Evolutionary conservation across 2,797 vertebrate species (phyloP), one percentile per base, ranked within the genome.

Genomic region (Sebastes taczanowskii): DNA sequence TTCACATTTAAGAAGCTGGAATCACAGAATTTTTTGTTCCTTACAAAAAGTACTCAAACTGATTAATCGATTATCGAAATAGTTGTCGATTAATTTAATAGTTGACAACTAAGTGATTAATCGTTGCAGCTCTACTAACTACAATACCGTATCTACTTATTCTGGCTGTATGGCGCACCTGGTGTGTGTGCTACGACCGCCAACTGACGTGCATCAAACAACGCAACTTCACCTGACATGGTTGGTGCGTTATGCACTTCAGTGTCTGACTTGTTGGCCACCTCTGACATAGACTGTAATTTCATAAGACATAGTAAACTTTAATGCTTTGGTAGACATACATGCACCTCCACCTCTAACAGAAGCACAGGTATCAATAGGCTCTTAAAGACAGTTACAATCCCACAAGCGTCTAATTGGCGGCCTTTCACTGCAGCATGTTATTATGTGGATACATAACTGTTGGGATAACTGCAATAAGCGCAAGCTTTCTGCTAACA

Each of bases 351-450:
- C 55, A 64, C 42, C 5, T 30, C 46, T 34, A 32, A 82, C 67
- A 82, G 30, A 74, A 22, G 6, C 27, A 59, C 67, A 75, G 61
- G 74, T 76, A 69, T 60, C 25, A 59, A 75, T 30, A 32, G 56
- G 20, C 64, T 63, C 30, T 34, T 65, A 11, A 83, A 81, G 53
- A 72, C 68, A 16, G 73, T 69, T 63, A 23, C 25, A 60, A 30
- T 65, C 22, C 13, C 29, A 68, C 11, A 46, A 34, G n/a, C 59
- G 49, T 78, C 52, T 74, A 77, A 88, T 55, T 81, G 68, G 81
- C 42, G 34, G 61, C 60, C 38, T 52, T 6, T 30, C 23, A 75
- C 71, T 35, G 42, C 61, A 80, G 55, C 65, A 49, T 76, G 71
- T 74, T 67, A 69, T 83, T 78, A 63, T 69, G 23, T 56, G 25